These are phyloP conservation scores for Drosophila repletoides DNA, from an alignment of 1,140 invertebrate species.

Conservation along the genomic window DNA sequence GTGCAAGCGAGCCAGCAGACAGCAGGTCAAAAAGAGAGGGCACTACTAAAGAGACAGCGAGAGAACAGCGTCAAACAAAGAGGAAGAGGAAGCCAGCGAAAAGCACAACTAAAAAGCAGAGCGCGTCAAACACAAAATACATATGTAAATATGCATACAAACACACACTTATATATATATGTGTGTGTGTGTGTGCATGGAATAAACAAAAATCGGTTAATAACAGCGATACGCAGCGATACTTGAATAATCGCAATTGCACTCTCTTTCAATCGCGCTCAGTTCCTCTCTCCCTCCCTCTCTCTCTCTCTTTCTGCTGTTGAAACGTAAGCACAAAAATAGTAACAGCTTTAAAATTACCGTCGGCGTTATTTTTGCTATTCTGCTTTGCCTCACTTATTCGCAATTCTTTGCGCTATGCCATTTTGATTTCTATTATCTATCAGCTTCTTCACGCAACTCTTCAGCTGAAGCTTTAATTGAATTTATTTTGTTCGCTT, in stretches of 20 bases:
- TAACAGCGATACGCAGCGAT: neutral
- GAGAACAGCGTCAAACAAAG: constrained; percentile 57
- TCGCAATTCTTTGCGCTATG: constrained; percentile 27
- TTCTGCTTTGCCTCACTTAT: constrained; percentile 44
- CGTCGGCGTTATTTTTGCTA: constrained; percentile 8
- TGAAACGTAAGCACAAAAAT: constrained; percentile 29
- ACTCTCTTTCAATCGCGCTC: neutral
- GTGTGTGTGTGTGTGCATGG: neutral
- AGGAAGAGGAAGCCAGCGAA: constrained; percentile 68
- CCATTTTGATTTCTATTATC: constrained; percentile 32
- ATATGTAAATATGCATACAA: neutral
- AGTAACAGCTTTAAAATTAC: constrained; percentile 25
- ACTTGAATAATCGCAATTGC: constrained; percentile 4
- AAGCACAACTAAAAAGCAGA: constrained; percentile 34
- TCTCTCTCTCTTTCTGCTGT: neutral
- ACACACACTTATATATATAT: neutral
- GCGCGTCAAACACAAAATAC: constrained; percentile 30
- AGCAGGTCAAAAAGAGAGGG: constrained; percentile 31
- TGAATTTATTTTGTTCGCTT: constrained; percentile 46
- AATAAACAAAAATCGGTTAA: neutral
- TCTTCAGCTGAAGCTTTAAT: constrained; percentile 39
- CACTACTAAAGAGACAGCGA: constrained; percentile 10
- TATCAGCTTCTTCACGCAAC: constrained; percentile 17
- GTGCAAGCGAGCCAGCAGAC: constrained; percentile 55
- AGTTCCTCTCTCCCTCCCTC: neutral